These are phyloP conservation scores for Drosophila buzzatii DNA, from an alignment of 2,888 invertebrate genomes.

Conservation along the genomic window DNA sequence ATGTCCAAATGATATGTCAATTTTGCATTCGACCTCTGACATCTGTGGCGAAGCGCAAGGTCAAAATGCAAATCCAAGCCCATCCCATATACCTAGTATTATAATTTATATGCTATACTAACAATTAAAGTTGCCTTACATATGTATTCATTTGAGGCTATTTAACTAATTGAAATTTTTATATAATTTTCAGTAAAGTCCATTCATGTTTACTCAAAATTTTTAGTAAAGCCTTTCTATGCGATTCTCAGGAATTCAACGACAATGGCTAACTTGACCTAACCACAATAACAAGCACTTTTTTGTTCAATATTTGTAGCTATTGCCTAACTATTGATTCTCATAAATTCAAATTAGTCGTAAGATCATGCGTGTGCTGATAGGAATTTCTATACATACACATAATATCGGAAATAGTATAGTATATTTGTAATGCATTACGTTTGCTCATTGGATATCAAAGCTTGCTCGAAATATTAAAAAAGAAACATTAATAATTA, in stretches of 20 bases:
- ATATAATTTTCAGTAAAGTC: background rate
- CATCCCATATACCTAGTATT: background rate
- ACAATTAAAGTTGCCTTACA: background rate
- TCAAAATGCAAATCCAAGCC: background rate
- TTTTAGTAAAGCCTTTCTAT: background rate
- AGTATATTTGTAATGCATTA: background rate
- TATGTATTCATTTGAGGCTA: background rate
- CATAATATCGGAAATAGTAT: background rate
- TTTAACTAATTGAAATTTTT: background rate
- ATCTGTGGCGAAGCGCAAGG: background rate
- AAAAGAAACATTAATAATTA: too few species aligned
- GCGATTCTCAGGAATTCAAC: background rate
- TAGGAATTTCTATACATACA: background rate
- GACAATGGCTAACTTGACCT: background rate
- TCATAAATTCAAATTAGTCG: background rate
- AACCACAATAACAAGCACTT: background rate
- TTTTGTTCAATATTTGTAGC: background rate
- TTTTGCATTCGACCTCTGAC: slow-evolving; percentile 17
- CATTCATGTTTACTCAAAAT: background rate
- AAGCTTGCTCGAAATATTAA: background rate
- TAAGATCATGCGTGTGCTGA: slow-evolving; percentile 4
- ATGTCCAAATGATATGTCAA: slow-evolving; percentile 6
- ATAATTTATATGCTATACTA: too few species aligned
- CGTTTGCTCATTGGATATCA: background rate
- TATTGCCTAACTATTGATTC: background rate